These are phyloP conservation scores for Trissolcus brochymenae DNA, from an alignment of 2,888 invertebrate genomes.

Conservation along the genomic window DNA sequence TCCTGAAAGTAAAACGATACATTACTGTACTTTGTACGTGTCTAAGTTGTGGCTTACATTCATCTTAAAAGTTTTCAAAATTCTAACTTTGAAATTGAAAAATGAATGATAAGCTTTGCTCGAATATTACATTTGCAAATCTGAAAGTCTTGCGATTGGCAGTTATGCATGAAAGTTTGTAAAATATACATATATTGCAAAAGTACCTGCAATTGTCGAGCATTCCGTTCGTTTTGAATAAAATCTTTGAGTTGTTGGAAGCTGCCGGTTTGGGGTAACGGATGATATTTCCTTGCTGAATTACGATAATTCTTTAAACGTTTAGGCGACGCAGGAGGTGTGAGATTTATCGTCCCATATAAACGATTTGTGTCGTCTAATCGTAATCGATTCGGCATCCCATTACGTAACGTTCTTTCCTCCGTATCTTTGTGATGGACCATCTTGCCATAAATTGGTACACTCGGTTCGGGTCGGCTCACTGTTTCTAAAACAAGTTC, in stretches of 20 bases:
- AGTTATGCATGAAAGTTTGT: slow-evolving; percentile 7
- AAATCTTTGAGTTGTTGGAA: slow-evolving; percentile 89
- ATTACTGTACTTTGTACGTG: not conserved
- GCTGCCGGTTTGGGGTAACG: slow-evolving; percentile 74
- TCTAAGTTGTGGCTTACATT: not conserved
- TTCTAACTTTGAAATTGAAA: not conserved
- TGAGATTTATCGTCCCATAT: slow-evolving; percentile 77
- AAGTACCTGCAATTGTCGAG: slow-evolving; percentile 80
- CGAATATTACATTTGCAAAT: too few relatives aligned
- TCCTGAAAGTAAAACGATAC: slow-evolving; percentile 59
- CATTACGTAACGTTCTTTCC: slow-evolving; percentile 72
- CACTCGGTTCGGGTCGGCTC: slow-evolving; percentile 62
- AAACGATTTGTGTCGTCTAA: slow-evolving; percentile 78
- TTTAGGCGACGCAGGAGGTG: slow-evolving; percentile 78
- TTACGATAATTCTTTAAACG: slow-evolving; percentile 64
- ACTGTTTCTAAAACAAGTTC: slow-evolving; percentile 32
- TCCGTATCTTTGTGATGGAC: slow-evolving; percentile 83
- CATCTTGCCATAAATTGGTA: slow-evolving; percentile 84
- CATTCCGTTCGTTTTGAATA: slow-evolving; percentile 84
- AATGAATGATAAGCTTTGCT: too few relatives aligned
- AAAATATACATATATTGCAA: not conserved
- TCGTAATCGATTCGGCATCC: slow-evolving; percentile 75
- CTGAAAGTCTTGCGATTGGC: too few relatives aligned
- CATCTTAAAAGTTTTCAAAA: not conserved
- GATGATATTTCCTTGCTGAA: slow-evolving; percentile 55